A percentile compares a stretch with the other conserved stretches of the same genome.
Evolutionary conservation across 2,888 invertebrate genomes (phyloP).

Genomic region (Slavum lentiscoides): DNA sequence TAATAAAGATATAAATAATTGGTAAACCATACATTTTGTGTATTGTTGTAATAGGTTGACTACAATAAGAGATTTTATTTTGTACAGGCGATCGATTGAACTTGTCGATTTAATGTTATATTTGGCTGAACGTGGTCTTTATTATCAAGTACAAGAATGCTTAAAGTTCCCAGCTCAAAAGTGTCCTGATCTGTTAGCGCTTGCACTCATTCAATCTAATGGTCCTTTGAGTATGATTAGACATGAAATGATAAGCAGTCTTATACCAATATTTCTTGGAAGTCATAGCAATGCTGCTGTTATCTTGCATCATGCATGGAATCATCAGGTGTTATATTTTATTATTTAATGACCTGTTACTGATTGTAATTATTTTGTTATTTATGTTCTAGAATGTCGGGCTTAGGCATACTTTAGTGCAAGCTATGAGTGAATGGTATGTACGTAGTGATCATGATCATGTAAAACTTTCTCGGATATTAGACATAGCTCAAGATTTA

Average conservation of each 20-base stretch:
- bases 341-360: slow-evolving; percentile 39
- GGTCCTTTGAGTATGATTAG: slow-evolving; percentile 77
- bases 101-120: slow-evolving; percentile 85
- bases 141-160: slow-evolving; percentile 80
- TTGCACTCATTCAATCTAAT: slow-evolving; percentile 85
- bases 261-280: slow-evolving; percentile 91
- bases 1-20: slow-evolving; percentile 88
- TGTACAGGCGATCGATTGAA: slow-evolving; percentile 76
- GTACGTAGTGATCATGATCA: slow-evolving; percentile 90
- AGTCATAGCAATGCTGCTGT: slow-evolving; percentile 96
- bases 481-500: slow-evolving; percentile 93
- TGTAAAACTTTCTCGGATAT: slow-evolving; percentile 85
- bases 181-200: slow-evolving; percentile 90
- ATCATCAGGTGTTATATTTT: slow-evolving; percentile 64
- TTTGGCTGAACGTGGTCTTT: slow-evolving; percentile 85
- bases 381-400: slow-evolving; percentile 63
- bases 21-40: slow-evolving; percentile 63
- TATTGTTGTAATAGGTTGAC: not conserved
- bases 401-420: slow-evolving; percentile 85
- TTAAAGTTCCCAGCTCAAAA: slow-evolving; percentile 90
- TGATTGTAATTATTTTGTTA: slow-evolving; percentile 34
- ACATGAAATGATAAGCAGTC: slow-evolving; percentile 82
- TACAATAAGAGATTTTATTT: slow-evolving; percentile 1
- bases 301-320: slow-evolving; percentile 97
- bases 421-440: slow-evolving; percentile 98